Evolutionary conservation across 1,140 invertebrate species (phyloP), one percentile per base, ranked within the genome.

Genomic region (Calephelis virginiensis): DNA sequence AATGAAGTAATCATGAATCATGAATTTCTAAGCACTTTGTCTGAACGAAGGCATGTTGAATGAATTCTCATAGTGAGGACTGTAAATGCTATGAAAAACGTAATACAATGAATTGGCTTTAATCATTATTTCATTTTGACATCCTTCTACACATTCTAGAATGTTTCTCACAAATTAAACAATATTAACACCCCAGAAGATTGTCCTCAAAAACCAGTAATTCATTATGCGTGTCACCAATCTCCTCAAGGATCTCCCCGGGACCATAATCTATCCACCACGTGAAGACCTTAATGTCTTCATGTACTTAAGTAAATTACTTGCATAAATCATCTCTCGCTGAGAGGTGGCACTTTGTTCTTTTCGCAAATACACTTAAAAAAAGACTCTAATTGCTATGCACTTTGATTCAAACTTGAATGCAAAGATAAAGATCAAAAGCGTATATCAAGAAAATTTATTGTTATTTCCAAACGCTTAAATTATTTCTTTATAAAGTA

Each of bases 311-410:
- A 87, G 78, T 84, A 86, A 89, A 86, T 89, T 86, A 87, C 86
- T 86, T 82, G 80, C 81, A 87, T 89, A 89, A 87, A 87, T 89
- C 86, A 87, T 89, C 86, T 86, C 82, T 82, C 82, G 84, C 84
- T 77, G 80, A 89, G 71, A 75, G 75, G 61, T 69, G 71, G 70
- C 75, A 68, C 71, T 75, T 72, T 56, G 12, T 37, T 56, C 11
- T 37, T 37, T 56, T 56, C 28, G 28, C 9, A 37, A 12, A 10
- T 10, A 56, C 28, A 11, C 1, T 37, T 17, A 38, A 11, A 53
- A 53, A 53, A 17, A 9, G 14, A 53, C 50, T 17, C 8, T 53
- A 8, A 12, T 6, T 11, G 4, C 13, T 28, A 53, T 10, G 14
- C 9, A 53, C 10, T 53, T 53, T 17, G 50, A 28, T 10, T 5